Evolutionary conservation across 2,797 vertebrate species (phyloP).

Genomic region (Myotis planiceps): DNA sequence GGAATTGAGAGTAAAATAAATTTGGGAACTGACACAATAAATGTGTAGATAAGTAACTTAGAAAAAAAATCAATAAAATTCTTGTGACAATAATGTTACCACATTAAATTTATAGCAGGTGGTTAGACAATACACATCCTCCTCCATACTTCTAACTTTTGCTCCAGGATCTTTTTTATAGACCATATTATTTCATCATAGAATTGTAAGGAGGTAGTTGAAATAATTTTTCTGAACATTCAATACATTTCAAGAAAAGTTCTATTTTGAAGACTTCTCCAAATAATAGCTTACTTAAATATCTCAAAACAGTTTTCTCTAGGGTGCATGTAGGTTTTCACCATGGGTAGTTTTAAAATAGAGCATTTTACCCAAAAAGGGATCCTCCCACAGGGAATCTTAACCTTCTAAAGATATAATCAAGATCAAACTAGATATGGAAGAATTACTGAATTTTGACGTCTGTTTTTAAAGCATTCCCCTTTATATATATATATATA

Average conservation of each 20-base stretch:
- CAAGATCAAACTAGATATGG: constrained; percentile 1
- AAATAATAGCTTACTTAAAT: constrained; percentile 76
- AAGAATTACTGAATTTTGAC: not conserved
- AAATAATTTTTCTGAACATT: constrained; percentile 77
- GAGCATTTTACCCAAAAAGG: constrained; percentile 1
- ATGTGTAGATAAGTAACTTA: constrained; percentile 79
- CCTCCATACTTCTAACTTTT: constrained; percentile 75
- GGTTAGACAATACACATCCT: constrained; percentile 82
- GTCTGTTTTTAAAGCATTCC: constrained; percentile 36
- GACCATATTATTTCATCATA: constrained; percentile 76
- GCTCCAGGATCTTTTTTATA: constrained; percentile 81
- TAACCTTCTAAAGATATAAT: constrained; percentile 66
- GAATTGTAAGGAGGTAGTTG: constrained; percentile 79
- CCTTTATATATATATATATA: not conserved
- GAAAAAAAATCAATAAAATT: constrained; percentile 83
- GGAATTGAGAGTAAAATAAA: constrained; percentile 72
- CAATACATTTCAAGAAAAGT: constrained; percentile 60
- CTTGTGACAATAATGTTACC: constrained; percentile 78
- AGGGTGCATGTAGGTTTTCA: constrained; percentile 25
- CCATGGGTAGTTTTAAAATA: constrained; percentile 59
- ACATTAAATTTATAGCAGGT: constrained; percentile 82
- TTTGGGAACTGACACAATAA: constrained; percentile 67
- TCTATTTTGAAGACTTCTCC: constrained; percentile 76
- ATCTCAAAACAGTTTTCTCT: constrained; percentile 39
- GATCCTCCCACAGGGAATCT: not conserved